These are phyloP conservation scores for Pholis gunnellus DNA, from an alignment of 2,113 vertebrate species.

Conservation along the genomic window DNA sequence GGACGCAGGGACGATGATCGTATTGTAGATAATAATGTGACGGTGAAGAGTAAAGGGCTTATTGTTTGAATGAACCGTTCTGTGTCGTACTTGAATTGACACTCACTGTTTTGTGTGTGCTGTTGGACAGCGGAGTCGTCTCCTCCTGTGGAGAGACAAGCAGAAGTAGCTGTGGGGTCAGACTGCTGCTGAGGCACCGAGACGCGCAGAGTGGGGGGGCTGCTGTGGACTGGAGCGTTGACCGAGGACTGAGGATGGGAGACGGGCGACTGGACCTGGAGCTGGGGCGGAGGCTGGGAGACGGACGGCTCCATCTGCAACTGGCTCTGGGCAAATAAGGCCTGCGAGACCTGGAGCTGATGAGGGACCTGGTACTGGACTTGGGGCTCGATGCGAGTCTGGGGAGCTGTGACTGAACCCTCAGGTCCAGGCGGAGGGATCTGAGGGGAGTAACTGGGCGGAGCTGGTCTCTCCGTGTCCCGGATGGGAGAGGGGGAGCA, in stretches of 20 bases:
- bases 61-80: not conserved
- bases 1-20: not conserved
- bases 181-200: constrained; percentile 75
- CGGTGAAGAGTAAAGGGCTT: not conserved
- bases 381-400: constrained; percentile 14
- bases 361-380: constrained; percentile 44
- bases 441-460: constrained; percentile 48
- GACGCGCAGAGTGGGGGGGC: constrained; percentile 54
- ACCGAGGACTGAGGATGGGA: constrained; percentile 47
- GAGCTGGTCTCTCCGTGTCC: constrained; percentile 23
- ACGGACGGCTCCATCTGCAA: constrained; percentile 3
- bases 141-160: constrained; percentile 54
- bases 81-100: not conserved
- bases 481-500: constrained; percentile 64
- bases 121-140: constrained; percentile 68
- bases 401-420: constrained; percentile 11
- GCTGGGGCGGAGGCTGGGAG: constrained; percentile 5
- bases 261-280: constrained; percentile 28
- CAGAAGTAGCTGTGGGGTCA: constrained; percentile 42
- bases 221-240: constrained; percentile 40
- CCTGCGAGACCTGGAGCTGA: constrained; percentile 58
- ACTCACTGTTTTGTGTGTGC: constrained; percentile 81
- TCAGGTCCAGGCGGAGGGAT: constrained; percentile 29
- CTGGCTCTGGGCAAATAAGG: constrained; percentile 45
- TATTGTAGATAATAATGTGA: constrained; percentile 1